Percentiles rank a stretch among this genome's conserved stretches.
phyloP scores from a whole-genome alignment of 2,888 invertebrate genomes.

The Drosophila atroscutellata region DNA sequence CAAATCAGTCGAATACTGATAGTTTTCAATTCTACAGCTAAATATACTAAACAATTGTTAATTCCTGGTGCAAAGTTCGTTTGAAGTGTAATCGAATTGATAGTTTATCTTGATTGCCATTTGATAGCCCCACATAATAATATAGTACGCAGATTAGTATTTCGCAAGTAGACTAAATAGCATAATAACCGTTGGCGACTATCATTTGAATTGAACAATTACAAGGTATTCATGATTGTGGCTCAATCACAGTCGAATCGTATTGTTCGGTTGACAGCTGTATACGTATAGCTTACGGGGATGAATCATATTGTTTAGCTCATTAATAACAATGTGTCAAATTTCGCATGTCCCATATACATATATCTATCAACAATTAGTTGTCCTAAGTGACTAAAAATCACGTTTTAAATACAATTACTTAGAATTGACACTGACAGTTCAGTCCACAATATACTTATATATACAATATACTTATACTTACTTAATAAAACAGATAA shows the following conservation, averaged over 20 bases:
- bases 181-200: conserved; percentile 13
- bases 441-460: conserved; percentile 5
- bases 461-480: not conserved
- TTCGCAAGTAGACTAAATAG: conserved; percentile 37
- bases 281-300: conserved; percentile 3
- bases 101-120: conserved; percentile 37
- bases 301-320: conserved; percentile 73
- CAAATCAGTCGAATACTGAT: not conserved
- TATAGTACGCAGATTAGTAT: conserved; percentile 14
- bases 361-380: conserved; percentile 20
- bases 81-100: conserved; percentile 17
- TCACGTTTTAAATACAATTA: conserved; percentile 55
- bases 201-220: conserved; percentile 32
- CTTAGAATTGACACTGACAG: conserved; percentile 8
- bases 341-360: conserved; percentile 50
- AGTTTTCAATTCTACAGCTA: not conserved
- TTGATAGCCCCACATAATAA: conserved; percentile 20
- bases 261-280: conserved; percentile 19
- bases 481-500: conserved; percentile 32
- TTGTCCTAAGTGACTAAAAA: conserved; percentile 37
- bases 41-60: not conserved
- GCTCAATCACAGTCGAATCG: conserved; percentile 42
- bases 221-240: conserved; percentile 19
- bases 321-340: conserved; percentile 74
- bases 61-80: conserved; percentile 32